A percentile compares a stretch with the other conserved stretches of the same genome.
Evolutionary conservation across 2,888 invertebrate genomes (phyloP).

Genomic region (Calameuta idolon): DNA sequence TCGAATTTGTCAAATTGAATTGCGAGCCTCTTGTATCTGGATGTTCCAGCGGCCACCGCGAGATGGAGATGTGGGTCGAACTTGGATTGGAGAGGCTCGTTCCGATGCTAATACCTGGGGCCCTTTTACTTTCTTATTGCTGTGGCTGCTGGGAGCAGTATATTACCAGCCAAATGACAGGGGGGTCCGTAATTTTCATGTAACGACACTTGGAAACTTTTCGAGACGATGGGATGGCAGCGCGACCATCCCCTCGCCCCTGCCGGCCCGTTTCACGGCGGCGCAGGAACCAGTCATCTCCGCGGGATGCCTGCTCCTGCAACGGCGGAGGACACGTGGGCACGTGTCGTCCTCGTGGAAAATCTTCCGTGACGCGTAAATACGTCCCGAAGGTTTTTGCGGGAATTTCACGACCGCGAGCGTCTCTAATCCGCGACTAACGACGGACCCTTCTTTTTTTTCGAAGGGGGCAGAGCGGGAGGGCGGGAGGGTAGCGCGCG

Average conservation of each 20-base stretch:
- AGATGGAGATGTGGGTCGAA: constrained; percentile 23
- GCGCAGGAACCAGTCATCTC: no score
- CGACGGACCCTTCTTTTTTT: neutral
- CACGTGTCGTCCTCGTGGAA: neutral
- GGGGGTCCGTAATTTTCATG: neutral
- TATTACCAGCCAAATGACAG: neutral
- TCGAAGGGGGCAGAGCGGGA: neutral
- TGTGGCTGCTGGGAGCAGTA: neutral
- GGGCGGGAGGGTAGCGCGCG: no score
- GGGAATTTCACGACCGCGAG: no score
- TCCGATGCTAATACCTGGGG: constrained; percentile 43
- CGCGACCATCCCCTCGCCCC: no score
- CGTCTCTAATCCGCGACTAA: constrained; percentile 5
- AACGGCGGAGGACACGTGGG: neutral
- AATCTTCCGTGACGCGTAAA: constrained; percentile 1
- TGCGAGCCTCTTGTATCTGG: constrained; percentile 29
- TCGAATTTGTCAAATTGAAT: constrained; percentile 60
- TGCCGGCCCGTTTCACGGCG: no score
- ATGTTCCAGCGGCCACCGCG: neutral
- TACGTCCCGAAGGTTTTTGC: neutral
- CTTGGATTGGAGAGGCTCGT: constrained; percentile 39
- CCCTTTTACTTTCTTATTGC: constrained; percentile 21
- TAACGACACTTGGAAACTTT: no score
- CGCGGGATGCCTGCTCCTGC: no score
- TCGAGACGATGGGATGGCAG: no score